phyloP scores from a whole-genome alignment of 1,140 invertebrate species.

The Diorhabda carinulata region DNA sequence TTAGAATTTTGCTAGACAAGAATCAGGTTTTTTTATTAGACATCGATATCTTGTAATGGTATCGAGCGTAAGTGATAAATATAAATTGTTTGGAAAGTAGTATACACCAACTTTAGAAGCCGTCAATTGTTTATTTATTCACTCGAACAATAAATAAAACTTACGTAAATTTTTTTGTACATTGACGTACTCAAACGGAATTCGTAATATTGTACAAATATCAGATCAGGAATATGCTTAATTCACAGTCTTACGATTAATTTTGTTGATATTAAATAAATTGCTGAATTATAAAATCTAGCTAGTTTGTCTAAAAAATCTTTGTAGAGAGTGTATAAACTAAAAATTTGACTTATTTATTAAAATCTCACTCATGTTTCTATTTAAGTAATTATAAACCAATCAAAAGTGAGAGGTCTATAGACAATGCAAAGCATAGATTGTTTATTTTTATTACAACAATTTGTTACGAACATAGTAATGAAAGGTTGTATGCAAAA shows the following conservation, averaged over 20 bases:
- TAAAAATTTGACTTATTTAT: not conserved
- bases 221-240: not conserved
- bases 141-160: conserved; percentile 1
- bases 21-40: too few relatives aligned
- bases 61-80: not conserved
- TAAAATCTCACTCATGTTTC: too few relatives aligned
- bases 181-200: not conserved
- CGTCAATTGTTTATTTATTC: not conserved
- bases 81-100: not conserved
- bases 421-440: too few relatives aligned
- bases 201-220: not conserved
- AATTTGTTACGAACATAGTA: too few relatives aligned
- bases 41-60: not conserved
- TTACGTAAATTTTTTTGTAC: not conserved
- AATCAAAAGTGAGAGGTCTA: too few relatives aligned
- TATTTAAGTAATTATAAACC: too few relatives aligned
- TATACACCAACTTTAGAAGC: not conserved
- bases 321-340: not conserved
- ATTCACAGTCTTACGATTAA: not conserved
- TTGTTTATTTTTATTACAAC: too few relatives aligned
- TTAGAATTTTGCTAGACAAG: too few relatives aligned
- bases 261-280: not conserved
- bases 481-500: too few relatives aligned
- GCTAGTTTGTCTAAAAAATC: not conserved
- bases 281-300: not conserved